Base-by-base conservation (phyloP, 2,888 invertebrate species). In the Mycalesis mineus region DNA sequence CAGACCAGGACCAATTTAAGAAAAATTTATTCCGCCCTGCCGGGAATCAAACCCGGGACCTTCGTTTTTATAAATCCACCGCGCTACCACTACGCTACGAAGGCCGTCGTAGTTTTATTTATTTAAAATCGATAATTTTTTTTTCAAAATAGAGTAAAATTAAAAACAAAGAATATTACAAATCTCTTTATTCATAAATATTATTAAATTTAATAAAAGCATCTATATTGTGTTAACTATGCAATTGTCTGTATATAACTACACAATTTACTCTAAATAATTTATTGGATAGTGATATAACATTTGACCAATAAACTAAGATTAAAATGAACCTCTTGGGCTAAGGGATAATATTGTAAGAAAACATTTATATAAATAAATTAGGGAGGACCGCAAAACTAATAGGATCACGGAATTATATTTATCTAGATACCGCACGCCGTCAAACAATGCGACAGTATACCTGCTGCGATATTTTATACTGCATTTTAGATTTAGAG, bases 191-290 rank as follows among this genome's bases (percentile, higher is more conserved):
- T 66, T 73, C 65, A 74, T 75, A 74, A 77, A 79, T 78, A 73
- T 73, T 75, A 57, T 58, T 60, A 63, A 69, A 72, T 71, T 69
- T 73, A 74, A 73, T 81, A 81, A 77, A 77, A 77, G 76, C 73
- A 73, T 71, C 64, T 65, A 68, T 68, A 70, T 69, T 63, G 62
- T 70, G 72, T 77, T 74, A 75, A 74, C 75, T 75, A 82, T 74
- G 74, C 75, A 69, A 65, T 74, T 71, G 71, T 65, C 62, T 60
- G 48, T 50, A 37, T 55, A 55, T 57, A 17, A 7, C 31, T 55
- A 39, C 29, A 36, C 31, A 51, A 39, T 60, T 44, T 52, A 45
- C 36, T 60, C 39, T 36, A 53, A 53, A 44, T n/a, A n/a, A n/a
- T n/a, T 50, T 45, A 58, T 48, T 42, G 15, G 36, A n/a, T 47